phyloP scores from a whole-genome alignment of 2,797 vertebrate species.

The Loriculus beryllinus region DNA sequence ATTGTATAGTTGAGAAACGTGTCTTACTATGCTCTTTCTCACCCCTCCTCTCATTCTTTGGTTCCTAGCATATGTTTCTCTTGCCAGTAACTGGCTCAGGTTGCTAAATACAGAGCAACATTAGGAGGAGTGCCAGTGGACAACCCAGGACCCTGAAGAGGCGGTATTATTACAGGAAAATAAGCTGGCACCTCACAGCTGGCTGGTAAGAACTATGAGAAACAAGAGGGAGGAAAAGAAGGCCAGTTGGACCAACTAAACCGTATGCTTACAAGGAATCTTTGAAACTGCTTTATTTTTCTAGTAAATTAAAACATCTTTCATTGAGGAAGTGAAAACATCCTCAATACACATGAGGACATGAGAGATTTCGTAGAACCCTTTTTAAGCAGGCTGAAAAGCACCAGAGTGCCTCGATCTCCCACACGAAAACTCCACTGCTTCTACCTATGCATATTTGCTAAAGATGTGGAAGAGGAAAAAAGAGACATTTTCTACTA shows the following conservation, averaged over 20 bases:
- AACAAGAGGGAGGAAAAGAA: fast-evolving
- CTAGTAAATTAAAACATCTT: background rate
- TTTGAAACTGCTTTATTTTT: background rate
- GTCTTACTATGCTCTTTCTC: background rate
- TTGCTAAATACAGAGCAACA: background rate
- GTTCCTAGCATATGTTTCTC: background rate
- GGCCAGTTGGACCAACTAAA: background rate
- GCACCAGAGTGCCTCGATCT: background rate
- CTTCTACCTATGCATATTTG: background rate
- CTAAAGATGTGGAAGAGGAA: background rate
- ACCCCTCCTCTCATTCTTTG: background rate
- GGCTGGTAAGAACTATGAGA: background rate
- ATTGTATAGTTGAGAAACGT: background rate
- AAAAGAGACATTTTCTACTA: background rate
- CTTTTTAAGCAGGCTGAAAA: background rate
- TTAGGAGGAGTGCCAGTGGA: background rate
- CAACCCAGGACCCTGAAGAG: background rate
- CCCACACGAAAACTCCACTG: background rate
- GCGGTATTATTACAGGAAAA: background rate
- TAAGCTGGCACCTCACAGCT: background rate
- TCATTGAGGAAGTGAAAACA: background rate
- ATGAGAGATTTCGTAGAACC: background rate
- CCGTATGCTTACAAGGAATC: background rate
- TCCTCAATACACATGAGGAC: background rate
- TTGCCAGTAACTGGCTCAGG: background rate